Conservation (phyloP, 2,797 vertebrate species). For the Cygnus olor region DNA sequence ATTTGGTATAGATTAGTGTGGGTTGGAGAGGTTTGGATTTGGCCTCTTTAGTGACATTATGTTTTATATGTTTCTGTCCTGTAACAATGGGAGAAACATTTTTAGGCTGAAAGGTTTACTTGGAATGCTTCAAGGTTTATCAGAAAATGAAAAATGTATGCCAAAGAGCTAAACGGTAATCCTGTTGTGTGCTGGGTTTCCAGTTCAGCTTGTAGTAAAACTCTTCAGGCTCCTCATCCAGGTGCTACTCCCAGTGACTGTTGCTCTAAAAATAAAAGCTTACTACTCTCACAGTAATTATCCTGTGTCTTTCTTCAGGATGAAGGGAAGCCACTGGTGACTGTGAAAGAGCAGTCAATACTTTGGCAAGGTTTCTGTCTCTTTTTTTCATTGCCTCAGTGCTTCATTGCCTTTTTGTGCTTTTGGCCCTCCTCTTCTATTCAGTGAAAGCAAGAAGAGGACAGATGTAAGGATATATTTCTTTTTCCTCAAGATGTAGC, state of each 20-base stretch:
- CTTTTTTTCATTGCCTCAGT: not conserved
- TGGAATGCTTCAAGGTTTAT: not conserved
- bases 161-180: not conserved
- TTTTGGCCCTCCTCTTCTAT: not conserved
- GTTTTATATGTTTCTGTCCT: not conserved
- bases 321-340: not conserved
- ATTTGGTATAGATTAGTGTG: not conserved
- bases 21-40: not conserved
- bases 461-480: not conserved
- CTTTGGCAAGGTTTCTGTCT: not conserved
- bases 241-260: not conserved
- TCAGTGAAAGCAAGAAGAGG: not conserved
- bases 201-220: conserved; percentile 10
- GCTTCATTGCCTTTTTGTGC: not conserved
- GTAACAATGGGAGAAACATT: not conserved
- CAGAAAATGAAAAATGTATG: not conserved
- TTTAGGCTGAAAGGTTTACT: not conserved
- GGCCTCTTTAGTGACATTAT: not conserved
- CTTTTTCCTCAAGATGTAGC: not conserved
- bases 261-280: not conserved
- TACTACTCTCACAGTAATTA: not conserved
- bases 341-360: not conserved
- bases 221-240: not conserved
- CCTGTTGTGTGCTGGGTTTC: not conserved
- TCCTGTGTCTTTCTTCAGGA: not conserved